These are phyloP conservation scores for Melopsittacus undulatus DNA, from an alignment of 2,797 vertebrate species.

Conservation along the genomic window DNA sequence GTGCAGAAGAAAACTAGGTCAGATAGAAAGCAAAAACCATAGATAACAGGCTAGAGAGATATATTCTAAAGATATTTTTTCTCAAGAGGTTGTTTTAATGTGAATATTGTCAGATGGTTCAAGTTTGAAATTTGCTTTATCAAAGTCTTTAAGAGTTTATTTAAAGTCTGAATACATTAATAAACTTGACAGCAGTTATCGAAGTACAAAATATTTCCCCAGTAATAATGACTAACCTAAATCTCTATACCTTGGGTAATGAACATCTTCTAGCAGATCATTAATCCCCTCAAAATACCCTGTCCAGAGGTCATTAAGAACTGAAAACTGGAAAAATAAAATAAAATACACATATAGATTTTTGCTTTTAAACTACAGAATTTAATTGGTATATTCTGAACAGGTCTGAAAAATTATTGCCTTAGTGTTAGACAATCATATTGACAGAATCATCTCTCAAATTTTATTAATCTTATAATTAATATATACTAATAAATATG, in stretches of 20 bases:
- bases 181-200: constrained; percentile 51
- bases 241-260: constrained; percentile 5
- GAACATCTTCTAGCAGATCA: constrained; percentile 25
- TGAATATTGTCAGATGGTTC: constrained; percentile 14
- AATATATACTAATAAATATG: neutral
- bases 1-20: constrained; percentile 38
- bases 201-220: constrained; percentile 43
- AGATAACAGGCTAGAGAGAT: neutral
- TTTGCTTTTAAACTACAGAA: neutral
- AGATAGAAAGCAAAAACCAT: neutral
- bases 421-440: neutral
- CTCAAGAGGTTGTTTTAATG: constrained; percentile 11
- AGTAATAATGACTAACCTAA: constrained; percentile 47
- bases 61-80: neutral
- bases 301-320: constrained; percentile 31
- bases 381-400: neutral
- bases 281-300: constrained; percentile 39
- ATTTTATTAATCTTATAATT: constrained; percentile 21
- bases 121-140: constrained; percentile 40
- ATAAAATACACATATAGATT: constrained; percentile 3
- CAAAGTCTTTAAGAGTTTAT: constrained; percentile 11
- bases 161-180: constrained; percentile 37
- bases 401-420: neutral
- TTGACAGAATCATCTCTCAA: constrained; percentile 30
- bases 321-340: constrained; percentile 47